Base-by-base conservation (phyloP, 92 coral and sea anemone genomes). In the Epizoanthus illoricatus region DNA sequence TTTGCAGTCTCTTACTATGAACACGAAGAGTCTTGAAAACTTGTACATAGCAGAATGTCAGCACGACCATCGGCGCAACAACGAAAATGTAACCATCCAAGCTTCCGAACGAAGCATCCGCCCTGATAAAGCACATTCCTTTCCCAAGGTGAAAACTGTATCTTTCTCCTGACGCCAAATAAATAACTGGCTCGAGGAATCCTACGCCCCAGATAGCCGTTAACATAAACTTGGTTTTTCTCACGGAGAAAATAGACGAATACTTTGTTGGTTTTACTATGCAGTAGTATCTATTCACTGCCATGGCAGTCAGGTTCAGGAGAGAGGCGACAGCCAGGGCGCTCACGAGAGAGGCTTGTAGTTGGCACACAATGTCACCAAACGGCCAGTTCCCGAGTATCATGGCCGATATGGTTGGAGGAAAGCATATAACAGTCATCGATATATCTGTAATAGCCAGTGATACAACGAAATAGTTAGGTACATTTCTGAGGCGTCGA, bases 381-480 rank as follows among this genome's bases (percentile, higher is more conserved):
- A 89, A 75, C 12, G 83, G 60, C 92, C 92, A 89, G 61, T 21
- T 18, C 0, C 39, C 87, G 16, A 71, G 49, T 24, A 89, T 21
- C 4, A 89, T 20, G 2, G 92, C 83, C 21, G 79, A 74, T 45
- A 63, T 58, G 47, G 92, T 81, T 19, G 88, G 74, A 4, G 94
- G 94, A 89, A 88, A 85, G 85, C 84, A 88, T 79, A 84, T n/a
- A 16, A 76, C 78, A 16, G 94, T 83, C 43, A 88, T 91, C 59
- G 87, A 67, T 40, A 85, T 63, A 57, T 90, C 94, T 4, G 94
- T 89, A 20, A 76, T 83, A 39, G 94, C 91, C 67, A 90, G 87
- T 42, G 88, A 88, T 12, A 88, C 54, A 45, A 90, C 81, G 69
- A 75, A 90, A 17, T 84, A 58, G 72, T 90, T 90, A 12, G 85